A percentile compares a stretch with the other conserved stretches of the same genome.
These are phyloP conservation scores for Orussus abietinus DNA, from an alignment of 1,140 invertebrate genomes.

Conservation along the genomic window DNA sequence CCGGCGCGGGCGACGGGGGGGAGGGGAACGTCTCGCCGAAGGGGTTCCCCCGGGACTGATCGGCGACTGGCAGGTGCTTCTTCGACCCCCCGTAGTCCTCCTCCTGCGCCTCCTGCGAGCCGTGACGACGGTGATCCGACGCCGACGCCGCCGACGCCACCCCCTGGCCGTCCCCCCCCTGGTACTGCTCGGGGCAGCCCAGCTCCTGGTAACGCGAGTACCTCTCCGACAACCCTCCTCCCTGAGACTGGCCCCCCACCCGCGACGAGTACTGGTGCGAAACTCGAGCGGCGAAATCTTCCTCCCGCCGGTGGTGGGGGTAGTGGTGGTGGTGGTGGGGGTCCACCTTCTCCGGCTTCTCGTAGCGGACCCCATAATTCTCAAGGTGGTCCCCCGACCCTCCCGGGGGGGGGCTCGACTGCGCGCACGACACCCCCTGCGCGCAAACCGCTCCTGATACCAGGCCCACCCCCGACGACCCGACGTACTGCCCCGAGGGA, in stretches of 20 bases:
- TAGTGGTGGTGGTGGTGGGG: not conserved
- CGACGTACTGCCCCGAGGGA: conserved; percentile 40
- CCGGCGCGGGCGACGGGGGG: conserved; percentile 47
- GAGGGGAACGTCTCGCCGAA: conserved; percentile 49
- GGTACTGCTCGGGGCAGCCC: conserved; percentile 4
- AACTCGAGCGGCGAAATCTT: not conserved
- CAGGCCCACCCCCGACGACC: too few relatives aligned
- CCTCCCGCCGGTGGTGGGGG: not conserved
- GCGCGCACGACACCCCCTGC: not conserved
- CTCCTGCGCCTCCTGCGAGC: conserved; percentile 9
- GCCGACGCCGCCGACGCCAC: conserved; percentile 11
- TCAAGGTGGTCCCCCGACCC: too few relatives aligned
- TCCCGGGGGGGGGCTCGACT: not conserved
- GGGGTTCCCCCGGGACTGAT: conserved; percentile 21
- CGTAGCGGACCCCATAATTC: too few relatives aligned
- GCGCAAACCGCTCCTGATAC: not conserved
- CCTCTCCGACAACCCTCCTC: not conserved
- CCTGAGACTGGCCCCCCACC: not conserved
- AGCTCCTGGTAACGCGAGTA: conserved; percentile 8
- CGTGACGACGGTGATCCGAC: not conserved
- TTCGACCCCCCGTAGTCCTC: too few relatives aligned
- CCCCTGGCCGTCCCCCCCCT: conserved; percentile 9
- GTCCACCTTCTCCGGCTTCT: too few relatives aligned
- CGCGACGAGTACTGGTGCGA: conserved; percentile 3
- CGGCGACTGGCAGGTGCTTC: too few relatives aligned